Evolutionary conservation across 2,797 vertebrate genomes (phyloP).

Genomic region (Lepus oiostolus): DNA sequence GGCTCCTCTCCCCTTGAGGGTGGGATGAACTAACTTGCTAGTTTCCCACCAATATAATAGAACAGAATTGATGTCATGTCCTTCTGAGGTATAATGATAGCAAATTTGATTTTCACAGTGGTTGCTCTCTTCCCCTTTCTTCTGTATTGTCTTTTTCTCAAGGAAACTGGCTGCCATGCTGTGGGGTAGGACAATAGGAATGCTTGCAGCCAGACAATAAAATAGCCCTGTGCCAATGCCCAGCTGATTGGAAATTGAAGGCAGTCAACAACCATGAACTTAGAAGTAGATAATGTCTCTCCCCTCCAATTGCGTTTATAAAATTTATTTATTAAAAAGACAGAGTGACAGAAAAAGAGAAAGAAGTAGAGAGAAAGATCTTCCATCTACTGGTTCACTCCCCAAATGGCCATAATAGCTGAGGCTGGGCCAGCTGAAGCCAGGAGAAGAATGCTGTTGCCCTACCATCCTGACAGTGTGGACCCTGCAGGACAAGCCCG

Average conservation of each 20-base stretch:
- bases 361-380: too few relatives aligned
- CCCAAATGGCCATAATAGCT: too few relatives aligned
- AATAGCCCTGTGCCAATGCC: neutral
- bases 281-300: neutral
- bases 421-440: too few relatives aligned
- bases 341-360: too few relatives aligned
- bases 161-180: neutral
- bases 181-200: neutral
- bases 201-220: neutral
- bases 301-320: too few relatives aligned
- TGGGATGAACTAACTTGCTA: neutral
- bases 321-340: too few relatives aligned
- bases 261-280: neutral
- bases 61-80: neutral
- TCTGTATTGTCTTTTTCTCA: neutral
- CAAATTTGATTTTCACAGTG: neutral
- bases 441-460: too few relatives aligned
- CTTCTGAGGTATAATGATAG: neutral
- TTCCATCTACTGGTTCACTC: too few relatives aligned
- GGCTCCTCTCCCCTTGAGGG: rapidly evolving
- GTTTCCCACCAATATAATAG: neutral
- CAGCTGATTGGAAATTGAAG: neutral
- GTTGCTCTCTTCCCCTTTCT: neutral
- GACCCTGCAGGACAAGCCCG: too few relatives aligned
- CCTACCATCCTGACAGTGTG: too few relatives aligned